phyloP scores from a whole-genome alignment of 2,797 vertebrate species.

The Trichosurus vulpecula region DNA sequence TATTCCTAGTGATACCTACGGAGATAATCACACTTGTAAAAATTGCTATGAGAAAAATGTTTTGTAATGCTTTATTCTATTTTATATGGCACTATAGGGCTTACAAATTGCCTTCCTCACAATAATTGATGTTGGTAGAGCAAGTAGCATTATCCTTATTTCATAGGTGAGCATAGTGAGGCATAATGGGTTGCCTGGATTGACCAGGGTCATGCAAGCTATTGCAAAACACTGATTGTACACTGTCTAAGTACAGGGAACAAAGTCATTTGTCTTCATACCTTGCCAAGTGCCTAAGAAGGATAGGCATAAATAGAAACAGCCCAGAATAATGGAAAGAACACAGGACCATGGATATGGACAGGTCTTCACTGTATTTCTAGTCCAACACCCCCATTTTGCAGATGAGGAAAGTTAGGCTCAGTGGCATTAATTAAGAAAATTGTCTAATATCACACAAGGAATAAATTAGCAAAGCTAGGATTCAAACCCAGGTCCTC shows the following conservation, averaged over 20 bases:
- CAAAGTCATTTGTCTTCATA: neutral
- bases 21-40: neutral
- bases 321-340: neutral
- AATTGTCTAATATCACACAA: neutral
- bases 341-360: neutral
- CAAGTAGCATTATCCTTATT: neutral
- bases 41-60: neutral
- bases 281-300: neutral
- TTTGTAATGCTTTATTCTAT: neutral
- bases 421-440: neutral
- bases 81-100: neutral
- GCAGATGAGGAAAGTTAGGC: neutral
- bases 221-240: neutral
- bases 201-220: neutral
- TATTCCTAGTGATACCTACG: neutral
- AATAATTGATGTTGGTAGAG: neutral
- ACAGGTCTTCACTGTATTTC: neutral
- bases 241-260: neutral
- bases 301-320: neutral
- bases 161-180: neutral
- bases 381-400: neutral
- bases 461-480: neutral
- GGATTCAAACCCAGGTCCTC: neutral
- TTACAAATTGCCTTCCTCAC: neutral
- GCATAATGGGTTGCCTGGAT: neutral